Evolutionary conservation across 1,140 invertebrate species (phyloP).

Genomic region (Drosophila willistoni): DNA sequence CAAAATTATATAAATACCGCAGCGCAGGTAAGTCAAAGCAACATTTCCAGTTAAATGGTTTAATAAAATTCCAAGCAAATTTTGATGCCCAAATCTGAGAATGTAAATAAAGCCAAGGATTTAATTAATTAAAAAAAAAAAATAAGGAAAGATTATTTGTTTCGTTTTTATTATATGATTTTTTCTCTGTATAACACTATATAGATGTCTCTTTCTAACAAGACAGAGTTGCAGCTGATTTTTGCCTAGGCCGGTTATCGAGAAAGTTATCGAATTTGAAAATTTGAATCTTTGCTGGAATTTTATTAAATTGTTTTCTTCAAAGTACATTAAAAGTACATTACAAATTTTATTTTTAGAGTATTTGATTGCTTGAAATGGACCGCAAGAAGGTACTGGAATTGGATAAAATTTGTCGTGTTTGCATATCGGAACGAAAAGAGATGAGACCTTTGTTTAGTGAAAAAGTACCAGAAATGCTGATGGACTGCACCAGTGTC

Average conservation of each 20-base stretch:
- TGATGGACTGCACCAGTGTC: constrained; percentile 86
- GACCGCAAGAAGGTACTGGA: constrained; percentile 80
- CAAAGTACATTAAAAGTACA: no score
- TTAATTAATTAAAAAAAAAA: background rate
- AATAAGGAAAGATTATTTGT: constrained; percentile 12
- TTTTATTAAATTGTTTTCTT: background rate
- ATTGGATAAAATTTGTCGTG: constrained; percentile 86
- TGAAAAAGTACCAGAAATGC: constrained; percentile 86
- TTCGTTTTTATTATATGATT: constrained; percentile 7
- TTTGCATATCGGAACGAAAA: constrained; percentile 85
- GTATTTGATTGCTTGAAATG: constrained; percentile 43
- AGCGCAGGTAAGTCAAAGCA: constrained; percentile 45
- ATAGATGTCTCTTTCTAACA: background rate
- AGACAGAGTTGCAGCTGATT: constrained; percentile 10
- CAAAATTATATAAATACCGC: constrained; percentile 70
- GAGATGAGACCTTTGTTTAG: constrained; percentile 86
- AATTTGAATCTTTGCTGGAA: background rate
- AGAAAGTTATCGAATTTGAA: background rate
- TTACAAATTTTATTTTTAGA: constrained; percentile 1
- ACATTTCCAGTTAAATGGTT: background rate
- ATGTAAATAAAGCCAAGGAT: constrained; percentile 34
- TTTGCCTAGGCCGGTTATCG: background rate
- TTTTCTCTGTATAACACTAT: constrained; percentile 8
- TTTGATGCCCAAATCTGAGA: constrained; percentile 39
- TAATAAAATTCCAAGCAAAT: constrained; percentile 14